Evolutionary conservation across 2,888 invertebrate species (phyloP).

Genomic region (Phaonia tiefii): DNA sequence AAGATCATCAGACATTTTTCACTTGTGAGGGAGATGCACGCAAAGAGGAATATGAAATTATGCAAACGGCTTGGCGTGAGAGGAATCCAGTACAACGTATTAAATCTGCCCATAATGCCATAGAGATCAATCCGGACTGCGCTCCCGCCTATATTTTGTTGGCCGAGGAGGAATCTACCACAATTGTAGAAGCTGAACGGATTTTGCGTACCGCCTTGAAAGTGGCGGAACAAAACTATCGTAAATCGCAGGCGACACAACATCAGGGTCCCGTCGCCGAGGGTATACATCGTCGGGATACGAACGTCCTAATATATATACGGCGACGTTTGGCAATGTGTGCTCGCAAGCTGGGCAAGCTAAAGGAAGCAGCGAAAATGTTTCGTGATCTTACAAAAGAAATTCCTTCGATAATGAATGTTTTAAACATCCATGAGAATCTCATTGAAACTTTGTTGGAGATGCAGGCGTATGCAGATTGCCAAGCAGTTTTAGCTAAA

Average conservation of each 20-base stretch:
- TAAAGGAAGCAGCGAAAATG: conserved; percentile 97
- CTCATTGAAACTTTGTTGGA: conserved; percentile 96
- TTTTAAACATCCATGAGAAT: conserved; percentile 97
- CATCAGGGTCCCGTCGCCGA: conserved; percentile 89
- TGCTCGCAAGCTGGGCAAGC: conserved; percentile 94
- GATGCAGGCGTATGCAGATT: conserved; percentile 98
- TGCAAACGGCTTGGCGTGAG: conserved; percentile 98
- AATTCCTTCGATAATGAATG: conserved; percentile 96
- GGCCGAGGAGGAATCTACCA: conserved; percentile 97
- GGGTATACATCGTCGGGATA: conserved; percentile 91
- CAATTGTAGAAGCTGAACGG: conserved; percentile 93
- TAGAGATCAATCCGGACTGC: conserved; percentile 94
- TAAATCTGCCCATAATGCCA: conserved; percentile 93
- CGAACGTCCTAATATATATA: conserved; percentile 96
- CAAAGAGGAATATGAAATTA: conserved; percentile 94
- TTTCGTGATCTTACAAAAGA: conserved; percentile 98
- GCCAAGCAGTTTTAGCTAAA: conserved; percentile 94
- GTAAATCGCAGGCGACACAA: conserved; percentile 89
- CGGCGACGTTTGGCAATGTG: conserved; percentile 98
- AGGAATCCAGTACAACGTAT: conserved; percentile 94
- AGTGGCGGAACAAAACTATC: conserved; percentile 90
- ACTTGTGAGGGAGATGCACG: conserved; percentile 92
- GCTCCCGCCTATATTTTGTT: conserved; percentile 96
- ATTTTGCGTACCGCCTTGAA: conserved; percentile 91
- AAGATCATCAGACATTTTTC: conserved; percentile 98